Conservation (phyloP, 2,888 invertebrate genomes). For the Campoplex capitator region DNA sequence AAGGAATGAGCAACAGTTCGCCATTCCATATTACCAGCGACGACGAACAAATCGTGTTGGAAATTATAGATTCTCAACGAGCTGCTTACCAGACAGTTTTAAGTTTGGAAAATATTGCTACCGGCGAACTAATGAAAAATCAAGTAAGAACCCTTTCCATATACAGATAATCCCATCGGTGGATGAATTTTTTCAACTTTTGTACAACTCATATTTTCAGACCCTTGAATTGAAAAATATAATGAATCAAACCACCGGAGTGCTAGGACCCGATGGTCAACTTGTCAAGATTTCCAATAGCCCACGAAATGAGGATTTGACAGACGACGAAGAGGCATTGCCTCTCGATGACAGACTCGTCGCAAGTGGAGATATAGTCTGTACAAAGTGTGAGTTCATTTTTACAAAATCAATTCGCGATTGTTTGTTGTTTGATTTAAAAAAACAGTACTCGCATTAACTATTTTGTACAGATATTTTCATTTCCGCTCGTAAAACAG, state of each 20-base stretch:
- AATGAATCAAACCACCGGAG: conserved; percentile 86
- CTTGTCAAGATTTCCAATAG: conserved; percentile 78
- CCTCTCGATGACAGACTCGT: conserved; percentile 18
- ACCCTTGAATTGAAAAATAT: conserved; percentile 87
- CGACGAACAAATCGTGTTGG: conserved; percentile 79
- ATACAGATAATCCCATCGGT: neutral
- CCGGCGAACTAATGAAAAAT: conserved; percentile 86
- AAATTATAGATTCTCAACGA: conserved; percentile 87
- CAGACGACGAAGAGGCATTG: conserved; percentile 56
- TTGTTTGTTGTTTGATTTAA: neutral
- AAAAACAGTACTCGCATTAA: too few relatives aligned
- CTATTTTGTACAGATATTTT: neutral
- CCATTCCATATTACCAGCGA: conserved; percentile 54
- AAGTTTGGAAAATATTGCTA: conserved; percentile 80
- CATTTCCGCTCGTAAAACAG: neutral
- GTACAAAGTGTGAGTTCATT: conserved; percentile 74
- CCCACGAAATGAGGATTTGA: conserved; percentile 55
- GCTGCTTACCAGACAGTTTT: conserved; percentile 89
- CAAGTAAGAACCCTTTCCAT: conserved; percentile 85
- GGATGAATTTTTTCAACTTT: neutral
- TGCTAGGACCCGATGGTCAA: conserved; percentile 89
- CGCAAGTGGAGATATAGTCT: conserved; percentile 67
- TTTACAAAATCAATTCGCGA: neutral
- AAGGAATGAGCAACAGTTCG: neutral
- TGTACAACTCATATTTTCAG: conserved; percentile 78